These are phyloP conservation scores for Oreochromis aureus DNA, from an alignment of 2,113 vertebrate genomes.

Conservation along the genomic window DNA sequence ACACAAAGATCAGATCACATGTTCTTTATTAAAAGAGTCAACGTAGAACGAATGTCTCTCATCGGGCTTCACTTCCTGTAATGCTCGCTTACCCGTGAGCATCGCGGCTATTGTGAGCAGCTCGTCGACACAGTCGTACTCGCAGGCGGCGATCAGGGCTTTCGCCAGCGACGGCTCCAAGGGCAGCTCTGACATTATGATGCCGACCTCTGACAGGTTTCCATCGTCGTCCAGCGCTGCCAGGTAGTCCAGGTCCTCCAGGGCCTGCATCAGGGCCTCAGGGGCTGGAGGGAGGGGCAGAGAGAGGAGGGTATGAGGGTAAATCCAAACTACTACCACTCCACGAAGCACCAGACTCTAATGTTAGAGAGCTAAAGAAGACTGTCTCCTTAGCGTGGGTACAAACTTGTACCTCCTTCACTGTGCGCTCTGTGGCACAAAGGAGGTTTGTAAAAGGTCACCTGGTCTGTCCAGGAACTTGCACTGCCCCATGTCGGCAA, in stretches of 20 bases:
- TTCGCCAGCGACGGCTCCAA: constrained; percentile 87
- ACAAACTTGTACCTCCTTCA: not conserved
- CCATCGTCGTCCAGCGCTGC: constrained; percentile 86
- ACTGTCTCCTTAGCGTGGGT: not conserved
- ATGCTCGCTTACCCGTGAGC: constrained; percentile 77
- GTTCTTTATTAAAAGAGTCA: not conserved
- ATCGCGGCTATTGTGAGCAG: constrained; percentile 90
- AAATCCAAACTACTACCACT: not conserved
- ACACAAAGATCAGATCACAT: not conserved
- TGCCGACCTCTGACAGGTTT: constrained; percentile 90
- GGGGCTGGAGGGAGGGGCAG: constrained; percentile 68
- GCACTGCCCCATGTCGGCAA: constrained; percentile 83
- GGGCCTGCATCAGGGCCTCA: constrained; percentile 87
- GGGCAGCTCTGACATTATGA: constrained; percentile 94
- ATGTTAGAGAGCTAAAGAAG: not conserved
- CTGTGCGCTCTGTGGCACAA: not conserved
- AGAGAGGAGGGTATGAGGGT: not conserved
- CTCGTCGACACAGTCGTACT: constrained; percentile 91
- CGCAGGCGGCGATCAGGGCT: constrained; percentile 84
- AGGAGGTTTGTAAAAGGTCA: constrained; percentile 14
- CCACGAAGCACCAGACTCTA: not conserved
- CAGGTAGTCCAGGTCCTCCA: constrained; percentile 91
- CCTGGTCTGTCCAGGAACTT: constrained; percentile 88
- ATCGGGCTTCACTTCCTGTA: not conserved
- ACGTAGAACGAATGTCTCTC: not conserved